Base-by-base conservation (phyloP, 2,888 invertebrate species). In the Synanthedon formicaeformis region DNA sequence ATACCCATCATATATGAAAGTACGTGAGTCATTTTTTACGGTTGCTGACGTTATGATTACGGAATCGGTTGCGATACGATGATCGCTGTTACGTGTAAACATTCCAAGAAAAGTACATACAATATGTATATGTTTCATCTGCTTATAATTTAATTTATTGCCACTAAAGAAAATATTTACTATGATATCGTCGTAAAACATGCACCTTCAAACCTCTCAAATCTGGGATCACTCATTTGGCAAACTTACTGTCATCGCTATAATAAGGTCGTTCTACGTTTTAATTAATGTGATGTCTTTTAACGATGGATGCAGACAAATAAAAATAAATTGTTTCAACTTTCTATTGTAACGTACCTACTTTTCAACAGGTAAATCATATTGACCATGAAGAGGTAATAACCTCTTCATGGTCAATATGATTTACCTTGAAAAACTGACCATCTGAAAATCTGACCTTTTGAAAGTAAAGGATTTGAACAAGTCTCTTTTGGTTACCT, bases 1-100 rank as follows among this genome's bases (percentile, higher is more conserved):
- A 96, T 95, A 78, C 97, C 97, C 62, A 94, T 97, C 77, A 95
- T 97, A 75, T 97, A 96, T 81, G 96, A 96, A 91, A 94, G 96
- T 96, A 88, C 58, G 80, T 81, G 72, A 78, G 58, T 78, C 69
- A 78, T 71, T 71, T 23, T 67, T 71, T 70, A 71, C 63, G 62
- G 62, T 64, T 64, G 58, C 61, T 75, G 69, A 73, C 67, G 70
- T 69, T 70, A 64, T 59, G 60, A 69, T 70, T 67, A 60, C 64
- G 65, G 71, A 70, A 75, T 62, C 55, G 55, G 23, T 45, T 12
- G 45, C 45, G 13, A 45, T 45, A n/a, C 14, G 45, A 45, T 45
- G 63, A 65, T 61, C 62, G 59, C 62, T 57, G 60, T 67, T 61
- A 56, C 60, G 57, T 53, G 34, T 48, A 18, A 51, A 41, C 18